Evolutionary conservation across 1,140 invertebrate genomes (phyloP), one percentile per base, ranked within the genome.

Genomic region (Arctopsyche grandis): DNA sequence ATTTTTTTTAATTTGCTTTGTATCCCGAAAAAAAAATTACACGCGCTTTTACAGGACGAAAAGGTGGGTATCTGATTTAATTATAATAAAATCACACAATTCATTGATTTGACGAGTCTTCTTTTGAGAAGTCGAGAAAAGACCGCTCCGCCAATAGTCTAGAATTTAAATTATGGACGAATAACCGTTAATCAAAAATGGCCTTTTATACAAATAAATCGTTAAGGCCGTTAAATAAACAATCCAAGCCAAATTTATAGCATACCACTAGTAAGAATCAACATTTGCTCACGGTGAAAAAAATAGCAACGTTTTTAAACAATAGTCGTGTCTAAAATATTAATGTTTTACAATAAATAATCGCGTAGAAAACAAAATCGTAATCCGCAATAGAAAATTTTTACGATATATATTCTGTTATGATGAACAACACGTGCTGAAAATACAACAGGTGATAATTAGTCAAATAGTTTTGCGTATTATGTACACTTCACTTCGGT

Each of bases 371-470:
- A 52, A 52, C 10, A 52, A 52, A 60, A 60, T 60, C 19, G 56
- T 16, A 60, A 21, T 21, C 7, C 16, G 9, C 56, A 21, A 60
- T 60, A 60, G 21, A 60, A 60, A 19, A 60, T 60, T 16, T 60
- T 60, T 60, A 19, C 21, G n/a, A 19, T 60, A 5, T 0, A 9
- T 16, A 60, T 9, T 21, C 4, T 56, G 4, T 56, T 60, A 21
- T 60, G 56, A 60, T 60, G 16, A 60, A 60, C 19, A 16, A 16
- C 21, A 3, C 1, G 9, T 21, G 16, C n/a, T 21, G 56, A 60
- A 60, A 60, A 60, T 60, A 60, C 56, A 60, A 21, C 56, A 19
- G 56, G 56, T 60, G 56, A 19, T 60, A 60, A 60, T 60, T 60
- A 60, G 56, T 60, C 56, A 19, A 60, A 60, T 19, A 19, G 21